These are phyloP conservation scores for Chymomyza amoena DNA, from an alignment of 2,888 invertebrate genomes.

Conservation along the genomic window DNA sequence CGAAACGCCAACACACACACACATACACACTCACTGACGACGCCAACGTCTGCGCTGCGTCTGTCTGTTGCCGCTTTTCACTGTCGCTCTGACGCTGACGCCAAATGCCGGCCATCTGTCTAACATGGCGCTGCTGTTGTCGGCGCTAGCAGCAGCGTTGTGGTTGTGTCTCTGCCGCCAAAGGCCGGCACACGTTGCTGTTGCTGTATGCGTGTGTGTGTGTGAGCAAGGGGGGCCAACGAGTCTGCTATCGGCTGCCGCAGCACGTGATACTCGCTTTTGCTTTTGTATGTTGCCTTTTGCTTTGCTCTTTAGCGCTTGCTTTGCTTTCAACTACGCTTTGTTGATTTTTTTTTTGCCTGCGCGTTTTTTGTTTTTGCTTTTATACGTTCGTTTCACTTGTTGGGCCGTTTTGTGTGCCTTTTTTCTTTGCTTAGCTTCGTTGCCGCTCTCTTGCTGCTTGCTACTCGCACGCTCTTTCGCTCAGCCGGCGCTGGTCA, in stretches of 20 bases:
- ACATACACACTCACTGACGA: constrained; percentile 16
- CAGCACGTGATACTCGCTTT: constrained; percentile 69
- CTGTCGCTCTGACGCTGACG: constrained; percentile 37
- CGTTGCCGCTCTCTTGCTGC: constrained; percentile 14
- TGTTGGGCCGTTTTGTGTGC: constrained; percentile 67
- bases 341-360: constrained; percentile 40
- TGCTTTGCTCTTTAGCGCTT: constrained; percentile 59
- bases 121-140: constrained; percentile 48
- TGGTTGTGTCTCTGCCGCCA: constrained; percentile 60
- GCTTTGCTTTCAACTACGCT: constrained; percentile 57
- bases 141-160: constrained; percentile 17
- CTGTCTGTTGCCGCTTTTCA: constrained; percentile 28
- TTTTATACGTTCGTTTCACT: constrained; percentile 48
- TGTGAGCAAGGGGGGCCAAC: not conserved
- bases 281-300: constrained; percentile 68
- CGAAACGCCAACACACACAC: constrained; percentile 43
- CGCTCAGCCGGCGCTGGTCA: not conserved
- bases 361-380: constrained; percentile 25
- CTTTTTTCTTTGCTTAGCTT: constrained; percentile 39
- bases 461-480: not conserved
- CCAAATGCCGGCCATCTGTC: constrained; percentile 66
- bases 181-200: constrained; percentile 65
- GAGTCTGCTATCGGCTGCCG: constrained; percentile 30
- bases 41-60: constrained; percentile 25
- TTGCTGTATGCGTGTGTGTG: constrained; percentile 22